Conservation (phyloP, 2,113 vertebrate genomes). For the Halichoerus grypus region DNA sequence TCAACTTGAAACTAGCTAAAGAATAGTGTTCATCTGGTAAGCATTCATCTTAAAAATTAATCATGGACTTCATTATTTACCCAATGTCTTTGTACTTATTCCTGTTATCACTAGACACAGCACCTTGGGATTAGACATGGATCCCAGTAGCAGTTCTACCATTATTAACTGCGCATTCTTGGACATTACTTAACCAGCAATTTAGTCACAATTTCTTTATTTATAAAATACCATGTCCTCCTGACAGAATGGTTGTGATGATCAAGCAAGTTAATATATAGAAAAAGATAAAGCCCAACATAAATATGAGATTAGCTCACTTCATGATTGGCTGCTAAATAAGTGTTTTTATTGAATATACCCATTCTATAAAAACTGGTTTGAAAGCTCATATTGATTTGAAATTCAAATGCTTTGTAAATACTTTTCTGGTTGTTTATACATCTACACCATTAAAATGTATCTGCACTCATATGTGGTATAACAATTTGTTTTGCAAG, state of each 20-base stretch:
- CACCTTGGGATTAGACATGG: background rate
- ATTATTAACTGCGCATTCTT: background rate
- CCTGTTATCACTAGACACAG: background rate
- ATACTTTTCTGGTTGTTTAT: background rate
- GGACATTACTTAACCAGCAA: slow-evolving; percentile 4
- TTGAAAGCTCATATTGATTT: background rate
- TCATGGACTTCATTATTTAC: slow-evolving; percentile 6
- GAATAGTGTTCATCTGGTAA: background rate
- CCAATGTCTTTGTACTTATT: background rate
- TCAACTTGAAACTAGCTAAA: background rate
- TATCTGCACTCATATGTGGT: background rate
- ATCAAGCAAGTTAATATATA: background rate
- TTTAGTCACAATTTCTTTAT: slow-evolving; percentile 43
- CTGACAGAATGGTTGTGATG: background rate
- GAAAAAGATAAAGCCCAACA: slow-evolving; percentile 28
- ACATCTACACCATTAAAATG: background rate
- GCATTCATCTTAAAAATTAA: slow-evolving; percentile 42
- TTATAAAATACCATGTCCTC: slow-evolving; percentile 5
- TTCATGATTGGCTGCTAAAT: background rate
- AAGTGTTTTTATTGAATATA: background rate
- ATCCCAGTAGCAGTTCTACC: background rate
- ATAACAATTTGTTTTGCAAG: background rate
- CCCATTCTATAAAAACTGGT: background rate
- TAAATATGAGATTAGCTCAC: background rate
- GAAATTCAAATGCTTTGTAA: background rate